Evolutionary conservation across 2,113 vertebrate species (phyloP).

Genomic region (Hyla sarda): DNA sequence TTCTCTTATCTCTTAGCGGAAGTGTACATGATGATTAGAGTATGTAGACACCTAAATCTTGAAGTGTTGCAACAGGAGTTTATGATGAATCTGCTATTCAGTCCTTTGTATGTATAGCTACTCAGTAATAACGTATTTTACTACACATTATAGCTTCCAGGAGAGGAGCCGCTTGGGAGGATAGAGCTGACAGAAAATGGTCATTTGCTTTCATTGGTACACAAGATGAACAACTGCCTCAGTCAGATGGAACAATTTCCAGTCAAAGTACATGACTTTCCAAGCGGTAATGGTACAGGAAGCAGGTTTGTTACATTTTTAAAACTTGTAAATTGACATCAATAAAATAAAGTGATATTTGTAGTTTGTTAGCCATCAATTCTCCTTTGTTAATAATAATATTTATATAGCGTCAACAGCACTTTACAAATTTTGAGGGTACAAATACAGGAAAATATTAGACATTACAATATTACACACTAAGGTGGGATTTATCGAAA

Average conservation of each 20-base stretch:
- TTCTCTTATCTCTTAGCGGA: background rate
- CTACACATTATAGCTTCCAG: conserved; percentile 78
- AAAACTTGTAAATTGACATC: background rate
- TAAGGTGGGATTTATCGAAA: too few species aligned
- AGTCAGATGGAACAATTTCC: conserved; percentile 99
- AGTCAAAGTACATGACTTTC: conserved; percentile 98
- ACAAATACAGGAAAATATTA: too few species aligned
- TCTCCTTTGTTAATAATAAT: too few species aligned
- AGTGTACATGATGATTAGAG: background rate
- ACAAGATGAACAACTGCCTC: conserved; percentile 99
- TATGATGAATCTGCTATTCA: background rate
- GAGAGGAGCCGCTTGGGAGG: conserved; percentile 86
- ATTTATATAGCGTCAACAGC: too few species aligned
- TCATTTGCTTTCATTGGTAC: conserved; percentile 90
- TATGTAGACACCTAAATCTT: background rate
- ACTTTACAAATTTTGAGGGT: too few species aligned
- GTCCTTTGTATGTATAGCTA: background rate
- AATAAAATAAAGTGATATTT: too few species aligned
- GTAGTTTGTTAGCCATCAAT: too few species aligned
- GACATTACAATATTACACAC: too few species aligned
- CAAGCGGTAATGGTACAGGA: conserved; percentile 96
- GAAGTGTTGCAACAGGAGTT: background rate
- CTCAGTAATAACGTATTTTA: background rate
- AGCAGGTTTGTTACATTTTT: conserved; percentile 84
- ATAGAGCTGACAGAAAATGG: conserved; percentile 89